Base-by-base conservation (phyloP, 2,888 invertebrate genomes). In the Helobdella robusta region DNA sequence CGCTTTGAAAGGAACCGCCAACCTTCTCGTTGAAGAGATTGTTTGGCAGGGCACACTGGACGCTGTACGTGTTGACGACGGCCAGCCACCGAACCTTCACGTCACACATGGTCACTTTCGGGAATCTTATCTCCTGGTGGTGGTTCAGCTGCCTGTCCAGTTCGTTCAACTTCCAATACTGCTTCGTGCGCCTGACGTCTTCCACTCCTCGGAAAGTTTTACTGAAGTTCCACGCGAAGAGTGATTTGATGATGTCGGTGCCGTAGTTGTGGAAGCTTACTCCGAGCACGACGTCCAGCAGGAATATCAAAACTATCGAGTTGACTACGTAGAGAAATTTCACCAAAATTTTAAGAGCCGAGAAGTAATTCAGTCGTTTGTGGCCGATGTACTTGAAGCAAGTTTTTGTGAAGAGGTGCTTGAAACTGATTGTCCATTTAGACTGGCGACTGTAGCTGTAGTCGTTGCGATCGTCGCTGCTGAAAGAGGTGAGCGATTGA, bases 11-110 rank as follows among this genome's bases (percentile, higher is more conserved):
- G n/a, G n/a, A n/a, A n/a, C n/a, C n/a, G n/a, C n/a, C n/a, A n/a
- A 79, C 78, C 73, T 78, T 78, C 70, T 72, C 72, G 56, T 70
- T 69, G 67, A 68, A 72, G 23, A 72, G 68, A 52, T 72, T 72
- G 40, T 71, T 77, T 25, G 78, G 77, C 66, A 79, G 70, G 6
- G 77, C 77, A 71, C 79, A 79, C 70, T 79, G 79, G 20, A 79
- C 76, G 34, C 77, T 78, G 69, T 81, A 80, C n/a, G 79, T 73
- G 70, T 81, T 81, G 32, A 79, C 77, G 70, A 80, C 81, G 20
- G 71, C 72, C n/a, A 72, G 67, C 4, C 68, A 66, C 5, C 72
- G 64, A 58, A 78, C 75, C n/a, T 48, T 40, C 61, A 69, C 59
- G 66, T 69, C 68, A 48, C 69, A 69, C 56, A 66, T 59, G 18